These are phyloP conservation scores for Sebastes taczanowskii DNA, from an alignment of 2,797 vertebrate species.

Conservation along the genomic window DNA sequence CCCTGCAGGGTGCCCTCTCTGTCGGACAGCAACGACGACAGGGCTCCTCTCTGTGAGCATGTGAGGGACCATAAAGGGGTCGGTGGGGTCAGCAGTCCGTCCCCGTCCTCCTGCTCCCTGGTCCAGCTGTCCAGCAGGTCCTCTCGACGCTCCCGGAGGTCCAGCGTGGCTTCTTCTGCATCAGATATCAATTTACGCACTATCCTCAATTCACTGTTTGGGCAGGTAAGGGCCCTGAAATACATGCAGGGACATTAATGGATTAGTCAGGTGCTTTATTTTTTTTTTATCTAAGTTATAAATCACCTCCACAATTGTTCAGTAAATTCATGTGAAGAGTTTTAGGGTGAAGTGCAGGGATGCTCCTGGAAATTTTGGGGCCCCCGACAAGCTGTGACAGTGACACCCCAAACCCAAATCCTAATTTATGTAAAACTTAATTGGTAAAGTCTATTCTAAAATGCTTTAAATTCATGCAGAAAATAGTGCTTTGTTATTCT, in stretches of 20 bases:
- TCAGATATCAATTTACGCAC: slow-evolving; percentile 88
- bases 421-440: not conserved
- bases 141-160: slow-evolving; percentile 83
- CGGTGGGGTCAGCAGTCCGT: slow-evolving; percentile 61
- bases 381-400: not conserved
- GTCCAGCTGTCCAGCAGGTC: slow-evolving; percentile 83
- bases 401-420: not conserved
- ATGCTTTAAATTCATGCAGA: not conserved
- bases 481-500: not conserved
- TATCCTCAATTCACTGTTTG: slow-evolving; percentile 93
- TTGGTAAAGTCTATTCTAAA: not conserved
- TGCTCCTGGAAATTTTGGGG: not conserved
- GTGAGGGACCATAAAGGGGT: slow-evolving; percentile 68
- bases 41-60: slow-evolving; percentile 74
- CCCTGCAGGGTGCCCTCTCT: slow-evolving; percentile 73
- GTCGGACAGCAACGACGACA: slow-evolving; percentile 80
- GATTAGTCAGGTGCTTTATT: not conserved
- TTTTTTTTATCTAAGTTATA: not conserved
- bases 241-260: not conserved
- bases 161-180: slow-evolving; percentile 82
- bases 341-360: not conserved
- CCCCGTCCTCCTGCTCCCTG: slow-evolving; percentile 80
- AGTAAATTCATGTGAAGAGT: not conserved
- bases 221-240: slow-evolving; percentile 88
- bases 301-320: not conserved